Base-by-base conservation (phyloP, 2,113 vertebrate genomes). In the Calyptomena viridis region DNA sequence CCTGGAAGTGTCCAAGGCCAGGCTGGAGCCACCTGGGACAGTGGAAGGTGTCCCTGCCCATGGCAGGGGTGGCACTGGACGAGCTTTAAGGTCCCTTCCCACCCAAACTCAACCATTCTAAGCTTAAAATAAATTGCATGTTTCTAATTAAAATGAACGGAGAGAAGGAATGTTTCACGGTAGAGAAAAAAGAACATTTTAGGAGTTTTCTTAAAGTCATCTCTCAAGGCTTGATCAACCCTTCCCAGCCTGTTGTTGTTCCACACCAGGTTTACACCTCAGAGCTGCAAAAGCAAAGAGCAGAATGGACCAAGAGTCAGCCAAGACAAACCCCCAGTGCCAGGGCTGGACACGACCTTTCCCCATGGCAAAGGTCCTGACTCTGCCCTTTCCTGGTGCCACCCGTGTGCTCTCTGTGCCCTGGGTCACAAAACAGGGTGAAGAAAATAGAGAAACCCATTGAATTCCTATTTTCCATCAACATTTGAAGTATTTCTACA, bases 401-500 rank as follows among this genome's bases (percentile, higher is more conserved):
- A 17, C 78, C 27, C 1, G 0, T 2, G 25, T 9, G 56, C 42
- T 14, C 7, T 20, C 49, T 6, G 5, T 3, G 44, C 71, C 67
- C 18, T 1, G 9, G 25, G 30, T 28, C 53, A 5, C 33, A 23
- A 2, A 42, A 18, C 27, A 28, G 25, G 44, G n/a, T 3, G 22
- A 22, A 16, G 67, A 40, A 76, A 11, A 12, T 1, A 11, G 15
- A 55, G 42, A 18, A 82, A 30, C 33, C 9, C 30, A 8, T 0
- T 1, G 55, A 25, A 17, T 42, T 71, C 9, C 81, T 44, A 2
- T 7, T 37, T 55, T 67, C 60, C 12, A 12, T 14, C 25, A 44
- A 35, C 59, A 6, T 10, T 27, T 30, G 42, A 39, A 30, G 33
- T 4, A 4, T 3, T 3, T 4, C 67, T 44, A 0, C 2, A 0